These are phyloP conservation scores for Zonitis immaculata DNA, from an alignment of 2,888 invertebrate species.

Conservation along the genomic window DNA sequence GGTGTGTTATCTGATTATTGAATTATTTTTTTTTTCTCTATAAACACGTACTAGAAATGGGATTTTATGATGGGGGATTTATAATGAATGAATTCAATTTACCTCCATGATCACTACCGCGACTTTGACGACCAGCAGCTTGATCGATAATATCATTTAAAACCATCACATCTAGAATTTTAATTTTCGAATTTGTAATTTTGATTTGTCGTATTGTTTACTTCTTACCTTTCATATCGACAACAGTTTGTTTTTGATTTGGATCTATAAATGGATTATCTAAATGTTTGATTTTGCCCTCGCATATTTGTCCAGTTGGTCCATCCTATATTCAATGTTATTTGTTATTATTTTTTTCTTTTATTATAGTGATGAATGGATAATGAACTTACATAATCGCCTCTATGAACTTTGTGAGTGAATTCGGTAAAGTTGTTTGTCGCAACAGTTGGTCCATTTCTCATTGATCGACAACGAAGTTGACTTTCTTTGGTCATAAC, in stretches of 20 bases:
- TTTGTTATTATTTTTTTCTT: no score
- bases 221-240: slow-evolving; percentile 73
- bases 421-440: slow-evolving; percentile 58
- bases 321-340: slow-evolving; percentile 69
- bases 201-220: neutral
- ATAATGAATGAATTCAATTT: slow-evolving; percentile 39
- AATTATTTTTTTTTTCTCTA: no score
- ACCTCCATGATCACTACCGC: slow-evolving; percentile 85
- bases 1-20: slow-evolving; percentile 37
- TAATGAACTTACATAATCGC: slow-evolving; percentile 70
- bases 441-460: slow-evolving; percentile 57
- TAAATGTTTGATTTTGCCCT: slow-evolving; percentile 76
- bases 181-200: no score
- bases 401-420: slow-evolving; percentile 63
- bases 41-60: no score
- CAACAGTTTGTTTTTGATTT: slow-evolving; percentile 76
- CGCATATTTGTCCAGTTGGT: slow-evolving; percentile 73
- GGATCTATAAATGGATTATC: slow-evolving; percentile 93
- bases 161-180: slow-evolving; percentile 87
- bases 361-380: no score
- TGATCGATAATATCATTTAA: slow-evolving; percentile 95
- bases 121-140: slow-evolving; percentile 83
- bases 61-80: slow-evolving; percentile 20
- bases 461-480: slow-evolving; percentile 68
- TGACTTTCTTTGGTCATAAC: slow-evolving; percentile 82